Evolutionary conservation across 2,797 vertebrate species (phyloP), one percentile per base, ranked within the genome.

Genomic region (Champsocephalus esox): DNA sequence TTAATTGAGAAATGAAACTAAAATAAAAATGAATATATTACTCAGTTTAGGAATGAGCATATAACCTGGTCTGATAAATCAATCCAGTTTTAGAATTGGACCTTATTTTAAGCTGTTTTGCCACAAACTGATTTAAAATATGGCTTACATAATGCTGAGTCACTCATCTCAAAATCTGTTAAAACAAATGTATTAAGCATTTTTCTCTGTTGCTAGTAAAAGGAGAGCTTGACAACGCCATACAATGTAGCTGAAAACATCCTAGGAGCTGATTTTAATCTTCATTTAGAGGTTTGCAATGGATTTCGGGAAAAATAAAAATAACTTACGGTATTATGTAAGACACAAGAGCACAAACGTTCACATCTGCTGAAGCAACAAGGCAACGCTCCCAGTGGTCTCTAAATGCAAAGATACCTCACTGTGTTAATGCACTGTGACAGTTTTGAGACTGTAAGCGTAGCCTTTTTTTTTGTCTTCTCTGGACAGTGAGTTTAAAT

Each of bases 181-280:
- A 12, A 28, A 8, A 9, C 3, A 45, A 12, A 66, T 80, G 81
- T 9, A 38, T 70, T 50, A 34, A 12, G 7, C 34, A 24, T 38
- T 21, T 5, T 50, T 45, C 5, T 51, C 49, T 38, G 41, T 62
- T 72, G 28, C 28, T 28, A 28, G 28, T 28, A 28, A 28, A 28
- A 28, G 10, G 7, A 66, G 60, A 9, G 16, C 46, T 55, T 28
- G 46, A 72, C 59, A 13, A 58, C 6, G 3, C 45, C 52, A 46
- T 11, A 61, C 24, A 1, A 32, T 63, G 2, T 10, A 28, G 45
- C 66, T 58, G 17, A 66, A 59, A 66, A 9, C 24, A 14, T 44
- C 38, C 66, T 13, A 11, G 14, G 32, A 70, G 12, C 28, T 50
- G 7, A 66, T 72, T 59, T 55, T 2, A 67, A 70, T 66, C 9